Conservation (phyloP, 2,888 invertebrate genomes). For the Himalopsyche anomala region DNA sequence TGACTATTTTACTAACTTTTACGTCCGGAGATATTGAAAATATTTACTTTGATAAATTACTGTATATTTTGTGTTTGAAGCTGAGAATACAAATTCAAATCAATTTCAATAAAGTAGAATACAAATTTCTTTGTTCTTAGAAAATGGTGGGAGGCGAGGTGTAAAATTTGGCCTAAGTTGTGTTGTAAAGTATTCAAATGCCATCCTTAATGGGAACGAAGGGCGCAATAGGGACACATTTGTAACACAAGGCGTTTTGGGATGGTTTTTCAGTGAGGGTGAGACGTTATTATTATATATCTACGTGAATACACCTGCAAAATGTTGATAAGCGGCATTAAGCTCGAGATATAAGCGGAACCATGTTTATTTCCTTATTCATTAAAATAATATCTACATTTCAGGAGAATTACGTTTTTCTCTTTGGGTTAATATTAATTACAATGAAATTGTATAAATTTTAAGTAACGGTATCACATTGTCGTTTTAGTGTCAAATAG, state of each 20-base stretch:
- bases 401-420: too few species aligned
- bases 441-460: too few species aligned
- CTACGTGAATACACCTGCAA: conserved; percentile 17
- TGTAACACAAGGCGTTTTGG: conserved; percentile 61
- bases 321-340: conserved; percentile 31
- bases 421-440: too few species aligned
- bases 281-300: conserved; percentile 30
- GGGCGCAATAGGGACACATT: conserved; percentile 64
- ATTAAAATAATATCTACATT: conserved; percentile 26
- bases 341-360: conserved; percentile 6
- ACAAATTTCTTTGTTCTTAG: conserved; percentile 34
- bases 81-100: not conserved
- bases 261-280: conserved; percentile 46
- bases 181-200: conserved; percentile 64
- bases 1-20: too few species aligned
- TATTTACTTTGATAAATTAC: not conserved
- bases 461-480: too few species aligned
- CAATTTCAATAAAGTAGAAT: conserved; percentile 13
- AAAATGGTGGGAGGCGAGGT: conserved; percentile 49
- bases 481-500: too few species aligned
- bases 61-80: not conserved
- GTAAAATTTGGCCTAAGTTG: conserved; percentile 63
- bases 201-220: conserved; percentile 61
- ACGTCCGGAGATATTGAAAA: not conserved
- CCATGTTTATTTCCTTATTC: conserved; percentile 26